Conservation (phyloP, 2,888 invertebrate genomes). For the Plemyria rubiginata region DNA sequence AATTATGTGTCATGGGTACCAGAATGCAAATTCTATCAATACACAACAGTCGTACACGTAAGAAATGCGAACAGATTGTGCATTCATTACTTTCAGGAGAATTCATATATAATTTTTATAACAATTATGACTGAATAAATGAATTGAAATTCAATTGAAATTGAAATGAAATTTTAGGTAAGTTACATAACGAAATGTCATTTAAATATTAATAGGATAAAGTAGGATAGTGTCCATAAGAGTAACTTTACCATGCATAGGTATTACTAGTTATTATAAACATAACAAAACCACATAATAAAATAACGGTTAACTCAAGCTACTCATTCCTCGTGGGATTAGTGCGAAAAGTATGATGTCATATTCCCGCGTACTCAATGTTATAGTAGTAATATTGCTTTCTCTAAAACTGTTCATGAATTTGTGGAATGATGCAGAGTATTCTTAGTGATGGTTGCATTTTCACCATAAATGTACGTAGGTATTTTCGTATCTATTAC, state of each 20-base stretch:
- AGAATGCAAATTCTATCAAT: too few species aligned
- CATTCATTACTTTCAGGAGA: too few species aligned
- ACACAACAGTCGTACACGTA: too few species aligned
- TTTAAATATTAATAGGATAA: too few species aligned
- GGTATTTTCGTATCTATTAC: not conserved
- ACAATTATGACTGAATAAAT: too few species aligned
- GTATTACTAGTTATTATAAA: not conserved
- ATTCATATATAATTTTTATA: too few species aligned
- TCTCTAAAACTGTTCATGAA: slow-evolving; percentile 3
- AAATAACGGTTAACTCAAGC: slow-evolving; percentile 1
- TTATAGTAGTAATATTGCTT: not conserved
- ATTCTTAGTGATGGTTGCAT: not conserved
- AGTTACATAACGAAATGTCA: too few species aligned
- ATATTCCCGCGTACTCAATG: slow-evolving; percentile 1
- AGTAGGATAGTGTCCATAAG: too few species aligned
- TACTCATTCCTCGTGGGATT: slow-evolving; percentile 18
- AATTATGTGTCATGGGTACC: too few species aligned
- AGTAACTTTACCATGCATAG: not conserved
- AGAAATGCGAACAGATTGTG: too few species aligned
- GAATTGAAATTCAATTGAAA: too few species aligned
- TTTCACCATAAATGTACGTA: not conserved
- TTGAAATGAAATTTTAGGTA: too few species aligned
- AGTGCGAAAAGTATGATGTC: slow-evolving; percentile 16
- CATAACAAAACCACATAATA: slow-evolving; percentile 8
- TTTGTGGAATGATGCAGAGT: not conserved